Evolutionary conservation across 2,888 invertebrate species (phyloP).

Genomic region (Coelinius sp.): DNA sequence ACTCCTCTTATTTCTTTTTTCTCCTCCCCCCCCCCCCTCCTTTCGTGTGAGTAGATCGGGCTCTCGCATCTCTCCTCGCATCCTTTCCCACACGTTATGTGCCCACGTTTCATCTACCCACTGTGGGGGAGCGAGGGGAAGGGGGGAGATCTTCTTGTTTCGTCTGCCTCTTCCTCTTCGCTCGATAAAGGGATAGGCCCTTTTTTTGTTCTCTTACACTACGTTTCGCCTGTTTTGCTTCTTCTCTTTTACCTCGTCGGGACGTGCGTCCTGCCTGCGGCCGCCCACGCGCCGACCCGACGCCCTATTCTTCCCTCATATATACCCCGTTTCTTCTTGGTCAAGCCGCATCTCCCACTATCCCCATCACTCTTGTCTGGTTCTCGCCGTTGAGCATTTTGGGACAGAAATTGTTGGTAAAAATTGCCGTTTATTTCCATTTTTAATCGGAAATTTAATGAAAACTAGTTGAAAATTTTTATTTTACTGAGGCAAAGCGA

Average conservation of each 20-base stretch:
- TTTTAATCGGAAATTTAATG: too few relatives aligned
- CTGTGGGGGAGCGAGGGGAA: too few relatives aligned
- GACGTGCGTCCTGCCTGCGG: slow-evolving; percentile 70
- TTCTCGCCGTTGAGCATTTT: too few relatives aligned
- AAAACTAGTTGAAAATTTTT: too few relatives aligned
- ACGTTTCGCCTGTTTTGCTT: slow-evolving; percentile 27
- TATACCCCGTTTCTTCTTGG: slow-evolving; percentile 42
- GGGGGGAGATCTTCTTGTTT: slow-evolving; percentile 22
- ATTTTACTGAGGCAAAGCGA: too few relatives aligned
- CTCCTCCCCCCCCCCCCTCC: slow-evolving; percentile 45
- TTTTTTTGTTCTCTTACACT: slow-evolving; percentile 34
- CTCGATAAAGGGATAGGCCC: slow-evolving; percentile 21
- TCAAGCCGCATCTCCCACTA: slow-evolving; percentile 59
- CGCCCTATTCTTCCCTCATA: slow-evolving; percentile 59
- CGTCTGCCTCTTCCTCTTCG: slow-evolving; percentile 28
- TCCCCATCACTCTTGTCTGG: too few relatives aligned
- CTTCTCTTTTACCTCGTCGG: slow-evolving; percentile 44
- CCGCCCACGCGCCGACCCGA: slow-evolving; percentile 71
- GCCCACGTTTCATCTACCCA: slow-evolving; percentile 37
- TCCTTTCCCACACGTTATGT: slow-evolving; percentile 57
- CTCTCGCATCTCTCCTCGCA: slow-evolving; percentile 37
- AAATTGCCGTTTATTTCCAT: too few relatives aligned
- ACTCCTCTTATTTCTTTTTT: slow-evolving; percentile 47
- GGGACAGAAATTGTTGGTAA: too few relatives aligned
- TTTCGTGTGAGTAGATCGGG: slow-evolving; percentile 35